Evolutionary conservation across 2,113 vertebrate species (phyloP).

Genomic region (Psittacara wagleri): DNA sequence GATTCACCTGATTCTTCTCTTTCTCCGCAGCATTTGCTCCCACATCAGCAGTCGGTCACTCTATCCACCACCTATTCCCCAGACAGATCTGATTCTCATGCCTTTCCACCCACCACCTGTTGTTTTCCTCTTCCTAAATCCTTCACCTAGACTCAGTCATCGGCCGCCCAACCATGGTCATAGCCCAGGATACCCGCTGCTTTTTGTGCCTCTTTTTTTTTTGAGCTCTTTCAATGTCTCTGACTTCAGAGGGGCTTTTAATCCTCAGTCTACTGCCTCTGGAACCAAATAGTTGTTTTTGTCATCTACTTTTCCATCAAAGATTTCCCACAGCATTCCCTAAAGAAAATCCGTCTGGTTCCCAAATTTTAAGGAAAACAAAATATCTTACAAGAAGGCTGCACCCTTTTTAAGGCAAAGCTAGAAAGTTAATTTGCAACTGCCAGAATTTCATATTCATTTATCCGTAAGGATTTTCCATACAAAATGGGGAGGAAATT

Average conservation of each 20-base stretch:
- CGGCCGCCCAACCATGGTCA: not conserved
- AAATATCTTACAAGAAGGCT: not conserved
- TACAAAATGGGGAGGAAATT: not conserved
- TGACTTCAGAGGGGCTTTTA: not conserved
- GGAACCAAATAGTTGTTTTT: constrained; percentile 12
- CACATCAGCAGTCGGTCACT: constrained; percentile 8
- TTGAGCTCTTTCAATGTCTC: not conserved
- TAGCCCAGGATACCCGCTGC: not conserved
- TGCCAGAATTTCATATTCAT: not conserved
- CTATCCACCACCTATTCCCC: constrained; percentile 37
- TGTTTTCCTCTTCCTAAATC: constrained; percentile 47
- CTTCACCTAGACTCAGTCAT: constrained; percentile 21
- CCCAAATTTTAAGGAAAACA: not conserved
- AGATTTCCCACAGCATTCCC: not conserved
- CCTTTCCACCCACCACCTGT: constrained; percentile 34
- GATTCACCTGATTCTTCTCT: not conserved
- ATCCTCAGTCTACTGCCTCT: not conserved
- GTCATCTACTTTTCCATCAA: not conserved
- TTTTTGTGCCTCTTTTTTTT: not conserved
- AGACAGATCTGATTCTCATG: constrained; percentile 29
- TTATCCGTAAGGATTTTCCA: not conserved
- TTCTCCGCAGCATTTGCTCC: not conserved
- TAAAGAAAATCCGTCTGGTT: not conserved
- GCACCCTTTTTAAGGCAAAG: not conserved
- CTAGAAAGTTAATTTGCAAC: not conserved